Conservation (phyloP, 2,113 vertebrate species). For the Odobenus rosmarus region DNA sequence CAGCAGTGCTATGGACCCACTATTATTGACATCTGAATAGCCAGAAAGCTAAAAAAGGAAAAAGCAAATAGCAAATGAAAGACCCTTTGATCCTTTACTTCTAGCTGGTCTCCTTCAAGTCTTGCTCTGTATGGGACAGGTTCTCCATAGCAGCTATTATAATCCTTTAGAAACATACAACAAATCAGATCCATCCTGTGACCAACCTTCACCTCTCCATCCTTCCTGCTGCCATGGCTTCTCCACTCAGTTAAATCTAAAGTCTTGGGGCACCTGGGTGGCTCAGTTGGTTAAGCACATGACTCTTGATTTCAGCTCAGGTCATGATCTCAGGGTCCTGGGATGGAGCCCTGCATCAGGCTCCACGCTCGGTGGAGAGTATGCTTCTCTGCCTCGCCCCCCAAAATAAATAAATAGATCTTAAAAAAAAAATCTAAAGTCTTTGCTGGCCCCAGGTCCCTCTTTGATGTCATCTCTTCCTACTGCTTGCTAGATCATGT, state of each 20-base stretch:
- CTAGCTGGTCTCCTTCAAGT: neutral
- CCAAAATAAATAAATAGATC: neutral
- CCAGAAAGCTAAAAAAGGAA: neutral
- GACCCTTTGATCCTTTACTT: neutral
- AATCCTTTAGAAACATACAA: neutral
- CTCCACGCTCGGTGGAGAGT: neutral
- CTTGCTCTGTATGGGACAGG: too few species aligned
- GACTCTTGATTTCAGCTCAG: neutral
- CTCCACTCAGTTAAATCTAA: neutral
- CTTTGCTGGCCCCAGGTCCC: too few species aligned
- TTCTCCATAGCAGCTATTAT: neutral
- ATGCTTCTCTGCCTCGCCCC: neutral
- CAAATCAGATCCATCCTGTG: neutral
- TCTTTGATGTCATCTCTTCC: neutral
- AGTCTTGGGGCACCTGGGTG: neutral
- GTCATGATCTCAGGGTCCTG: neutral
- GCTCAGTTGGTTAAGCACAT: neutral
- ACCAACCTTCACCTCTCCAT: neutral
- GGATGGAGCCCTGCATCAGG: neutral
- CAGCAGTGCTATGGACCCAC: neutral
- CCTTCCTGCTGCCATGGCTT: fast-evolving
- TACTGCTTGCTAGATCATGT: too few species aligned
- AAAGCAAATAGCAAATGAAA: neutral
- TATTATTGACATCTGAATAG: neutral
- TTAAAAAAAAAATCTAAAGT: neutral